These are phyloP conservation scores for Lycia hirtaria DNA, from an alignment of 2,888 invertebrate genomes.

Conservation along the genomic window DNA sequence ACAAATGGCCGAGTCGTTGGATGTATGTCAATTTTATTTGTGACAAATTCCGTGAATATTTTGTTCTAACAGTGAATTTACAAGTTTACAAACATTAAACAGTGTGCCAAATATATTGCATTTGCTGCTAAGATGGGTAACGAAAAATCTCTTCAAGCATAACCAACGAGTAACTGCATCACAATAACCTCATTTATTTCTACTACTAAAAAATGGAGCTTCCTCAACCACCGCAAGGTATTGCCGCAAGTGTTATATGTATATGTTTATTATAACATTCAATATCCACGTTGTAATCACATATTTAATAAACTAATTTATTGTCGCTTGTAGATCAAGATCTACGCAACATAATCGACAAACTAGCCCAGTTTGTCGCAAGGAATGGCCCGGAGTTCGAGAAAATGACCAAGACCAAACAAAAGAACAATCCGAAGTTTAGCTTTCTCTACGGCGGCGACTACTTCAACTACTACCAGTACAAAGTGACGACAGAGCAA, in stretches of 20 bases:
- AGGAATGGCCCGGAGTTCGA: constrained; percentile 99
- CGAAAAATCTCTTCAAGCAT: neutral
- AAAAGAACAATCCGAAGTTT: constrained; percentile 98
- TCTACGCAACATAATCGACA: constrained; percentile 98
- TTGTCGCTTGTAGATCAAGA: constrained; percentile 90
- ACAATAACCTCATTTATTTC: constrained; percentile 64
- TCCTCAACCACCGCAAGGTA: constrained; percentile 87
- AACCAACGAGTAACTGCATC: constrained; percentile 31
- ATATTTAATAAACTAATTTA: neutral
- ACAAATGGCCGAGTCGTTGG: constrained; percentile 55
- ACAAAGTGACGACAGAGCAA: constrained; percentile 97
- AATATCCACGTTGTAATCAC: neutral
- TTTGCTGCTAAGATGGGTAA: constrained; percentile 20
- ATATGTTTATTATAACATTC: too few species aligned
- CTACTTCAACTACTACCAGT: constrained; percentile 98
- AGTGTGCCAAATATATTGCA: constrained; percentile 1
- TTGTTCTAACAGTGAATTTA: constrained; percentile 1
- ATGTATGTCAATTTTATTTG: constrained; percentile 43
- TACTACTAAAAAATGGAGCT: constrained; percentile 74
- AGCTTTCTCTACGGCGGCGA: constrained; percentile 98
- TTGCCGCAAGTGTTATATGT: neutral
- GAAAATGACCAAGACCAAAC: constrained; percentile 99
- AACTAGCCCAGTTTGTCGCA: constrained; percentile 99
- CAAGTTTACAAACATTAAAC: neutral
- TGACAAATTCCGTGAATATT: constrained; percentile 21